Evolutionary conservation across 2,888 invertebrate genomes (phyloP).

Genomic region (Tigriopus californicus): DNA sequence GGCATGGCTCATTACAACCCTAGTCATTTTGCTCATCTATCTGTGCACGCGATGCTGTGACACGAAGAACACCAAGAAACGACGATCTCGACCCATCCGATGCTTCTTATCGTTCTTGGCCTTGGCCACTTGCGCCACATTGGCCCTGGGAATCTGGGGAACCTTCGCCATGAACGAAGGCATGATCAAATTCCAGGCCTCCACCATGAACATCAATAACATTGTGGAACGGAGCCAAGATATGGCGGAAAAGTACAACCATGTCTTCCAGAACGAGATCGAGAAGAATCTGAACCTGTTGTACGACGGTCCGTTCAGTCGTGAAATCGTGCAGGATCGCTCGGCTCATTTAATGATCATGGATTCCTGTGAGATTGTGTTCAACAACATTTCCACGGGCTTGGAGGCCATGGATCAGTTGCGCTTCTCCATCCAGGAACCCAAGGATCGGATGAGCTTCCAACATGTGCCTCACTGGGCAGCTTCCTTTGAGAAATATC

Average conservation of each 20-base stretch:
- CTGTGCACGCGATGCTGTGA: slow-evolving; percentile 88
- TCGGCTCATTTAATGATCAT: neutral
- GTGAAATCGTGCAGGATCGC: neutral
- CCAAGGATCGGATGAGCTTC: slow-evolving; percentile 1
- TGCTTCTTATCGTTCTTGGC: slow-evolving; percentile 19
- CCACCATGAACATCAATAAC: slow-evolving; percentile 57
- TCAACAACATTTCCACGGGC: slow-evolving; percentile 3
- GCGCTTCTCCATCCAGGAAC: neutral
- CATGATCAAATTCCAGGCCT: slow-evolving; percentile 54
- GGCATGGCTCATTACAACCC: slow-evolving; percentile 71
- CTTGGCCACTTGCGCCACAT: slow-evolving; percentile 40
- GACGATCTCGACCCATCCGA: slow-evolving; percentile 7
- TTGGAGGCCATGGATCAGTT: slow-evolving; percentile 9
- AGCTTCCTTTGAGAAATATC: slow-evolving; percentile 24
- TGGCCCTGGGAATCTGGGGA: slow-evolving; percentile 76
- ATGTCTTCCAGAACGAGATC: slow-evolving; percentile 1
- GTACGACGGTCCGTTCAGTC: slow-evolving; percentile 8
- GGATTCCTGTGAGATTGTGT: neutral
- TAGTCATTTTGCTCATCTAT: slow-evolving; percentile 72
- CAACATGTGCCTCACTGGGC: neutral
- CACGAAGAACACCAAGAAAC: slow-evolving; percentile 52
- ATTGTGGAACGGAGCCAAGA: slow-evolving; percentile 16
- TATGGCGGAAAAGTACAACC: neutral
- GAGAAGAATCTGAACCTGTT: neutral
- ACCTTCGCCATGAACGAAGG: slow-evolving; percentile 88